These are phyloP conservation scores for Rhaphigaster nebulosa DNA, from an alignment of 2,888 invertebrate species.

Conservation along the genomic window DNA sequence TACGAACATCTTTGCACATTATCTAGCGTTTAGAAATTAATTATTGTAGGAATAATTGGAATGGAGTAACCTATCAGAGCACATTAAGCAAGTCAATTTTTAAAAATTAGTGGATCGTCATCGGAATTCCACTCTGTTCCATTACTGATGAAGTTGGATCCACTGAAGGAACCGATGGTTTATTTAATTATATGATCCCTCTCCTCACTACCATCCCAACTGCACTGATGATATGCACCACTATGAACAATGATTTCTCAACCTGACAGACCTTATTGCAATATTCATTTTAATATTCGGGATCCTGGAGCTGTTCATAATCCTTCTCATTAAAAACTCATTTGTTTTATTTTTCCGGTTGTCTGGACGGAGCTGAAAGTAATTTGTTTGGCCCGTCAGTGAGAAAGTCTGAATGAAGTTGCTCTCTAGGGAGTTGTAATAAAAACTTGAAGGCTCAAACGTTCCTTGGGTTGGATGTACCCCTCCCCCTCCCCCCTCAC, in stretches of 20 bases:
- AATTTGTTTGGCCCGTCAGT: not conserved
- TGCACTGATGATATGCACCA: not conserved
- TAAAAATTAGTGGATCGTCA: too few relatives aligned
- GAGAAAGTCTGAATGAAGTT: not conserved
- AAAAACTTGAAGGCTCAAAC: constrained; percentile 16
- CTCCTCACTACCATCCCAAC: not conserved
- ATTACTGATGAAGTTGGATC: not conserved
- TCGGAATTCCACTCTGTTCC: too few relatives aligned
- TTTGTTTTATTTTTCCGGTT: constrained; percentile 2
- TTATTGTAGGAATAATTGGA: too few relatives aligned
- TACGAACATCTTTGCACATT: too few relatives aligned
- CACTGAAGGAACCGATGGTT: not conserved
- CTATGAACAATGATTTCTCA: not conserved
- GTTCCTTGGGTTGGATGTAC: not conserved
- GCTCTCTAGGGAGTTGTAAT: not conserved
- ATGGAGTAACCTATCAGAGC: too few relatives aligned
- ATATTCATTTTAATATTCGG: not conserved
- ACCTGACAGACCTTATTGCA: not conserved
- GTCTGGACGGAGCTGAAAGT: not conserved
- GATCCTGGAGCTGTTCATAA: not conserved
- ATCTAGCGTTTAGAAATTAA: too few relatives aligned
- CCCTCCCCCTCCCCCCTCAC: not conserved
- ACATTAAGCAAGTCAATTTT: too few relatives aligned
- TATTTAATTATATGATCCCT: not conserved
- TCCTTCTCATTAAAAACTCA: not conserved